These are phyloP conservation scores for Microplitis demolitor DNA, from an alignment of 1,140 invertebrate genomes.

Conservation along the genomic window DNA sequence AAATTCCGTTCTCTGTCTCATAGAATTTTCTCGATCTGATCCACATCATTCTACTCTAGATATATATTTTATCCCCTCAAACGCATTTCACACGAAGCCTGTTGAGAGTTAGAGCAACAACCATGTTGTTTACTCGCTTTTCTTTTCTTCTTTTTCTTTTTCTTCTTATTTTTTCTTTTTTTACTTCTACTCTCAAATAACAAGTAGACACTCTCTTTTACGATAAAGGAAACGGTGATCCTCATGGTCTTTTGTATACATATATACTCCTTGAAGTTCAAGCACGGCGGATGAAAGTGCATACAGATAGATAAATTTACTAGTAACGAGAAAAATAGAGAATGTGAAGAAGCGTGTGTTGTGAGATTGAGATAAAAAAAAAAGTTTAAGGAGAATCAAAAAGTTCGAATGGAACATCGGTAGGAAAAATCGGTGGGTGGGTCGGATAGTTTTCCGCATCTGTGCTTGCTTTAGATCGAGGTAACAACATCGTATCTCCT, in stretches of 20 bases:
- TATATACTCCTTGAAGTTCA: not conserved
- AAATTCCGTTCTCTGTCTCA: constrained; percentile 18
- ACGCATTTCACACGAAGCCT: constrained; percentile 8
- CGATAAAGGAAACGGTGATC: constrained; percentile 13
- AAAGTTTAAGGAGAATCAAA: not conserved
- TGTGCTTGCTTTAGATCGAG: constrained; percentile 31
- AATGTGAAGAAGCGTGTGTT: not conserved
- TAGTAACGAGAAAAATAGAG: not conserved
- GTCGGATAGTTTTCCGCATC: constrained; percentile 49
- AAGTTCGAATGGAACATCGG: constrained; percentile 3
- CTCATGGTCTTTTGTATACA: not conserved
- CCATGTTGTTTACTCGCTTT: not conserved
- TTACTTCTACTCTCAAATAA: not conserved
- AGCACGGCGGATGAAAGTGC: not conserved
- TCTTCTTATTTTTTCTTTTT: too few relatives aligned
- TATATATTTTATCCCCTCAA: not conserved
- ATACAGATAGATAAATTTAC: constrained; percentile 5
- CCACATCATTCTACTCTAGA: not conserved
- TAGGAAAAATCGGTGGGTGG: constrained; percentile 6
- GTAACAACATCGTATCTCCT: not conserved
- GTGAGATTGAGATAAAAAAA: not conserved
- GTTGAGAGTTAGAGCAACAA: not conserved
- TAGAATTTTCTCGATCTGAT: constrained; percentile 7
- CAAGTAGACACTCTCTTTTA: not conserved
- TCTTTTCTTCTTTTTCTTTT: not conserved